Percentiles rank a stretch among this genome's conserved stretches.
These are phyloP conservation scores for Aurelia sp. DNA, from an alignment of 30 jellyfish, hydroid and myxozoan species.

Conservation along the genomic window DNA sequence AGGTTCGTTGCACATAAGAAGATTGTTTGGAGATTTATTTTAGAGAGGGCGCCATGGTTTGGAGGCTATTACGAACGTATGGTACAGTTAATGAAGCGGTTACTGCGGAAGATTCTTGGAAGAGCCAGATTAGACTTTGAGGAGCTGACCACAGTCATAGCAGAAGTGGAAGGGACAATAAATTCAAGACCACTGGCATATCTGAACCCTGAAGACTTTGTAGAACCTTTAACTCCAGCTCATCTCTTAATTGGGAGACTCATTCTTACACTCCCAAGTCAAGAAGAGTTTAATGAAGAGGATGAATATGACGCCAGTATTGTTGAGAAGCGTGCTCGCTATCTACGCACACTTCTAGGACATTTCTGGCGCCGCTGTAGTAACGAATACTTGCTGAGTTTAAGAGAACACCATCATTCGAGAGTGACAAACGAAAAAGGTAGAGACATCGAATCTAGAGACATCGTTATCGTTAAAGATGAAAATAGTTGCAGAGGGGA, in stretches of 20 bases:
- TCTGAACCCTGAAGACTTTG: slow-evolving; percentile 7
- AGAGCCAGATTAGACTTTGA: neutral
- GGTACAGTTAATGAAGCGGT: too few species aligned
- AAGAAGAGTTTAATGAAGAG: neutral
- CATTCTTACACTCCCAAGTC: slow-evolving; percentile 4
- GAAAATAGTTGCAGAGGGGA: slow-evolving; percentile 3
- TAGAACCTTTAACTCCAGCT: slow-evolving; percentile 34
- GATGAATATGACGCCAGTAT: neutral
- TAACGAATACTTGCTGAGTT: slow-evolving; percentile 34
- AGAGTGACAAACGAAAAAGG: too few species aligned
- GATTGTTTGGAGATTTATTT: too few species aligned
- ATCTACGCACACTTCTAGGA: slow-evolving; percentile 1
- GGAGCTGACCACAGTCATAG: too few species aligned
- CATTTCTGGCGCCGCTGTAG: slow-evolving; percentile 11
- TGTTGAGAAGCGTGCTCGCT: slow-evolving; percentile 5
- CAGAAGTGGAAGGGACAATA: slow-evolving; percentile 30
- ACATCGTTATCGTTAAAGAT: slow-evolving; percentile 40
- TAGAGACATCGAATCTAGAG: slow-evolving; percentile 5
- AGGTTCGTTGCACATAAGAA: too few species aligned
- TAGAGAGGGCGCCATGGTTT: slow-evolving; percentile 48
- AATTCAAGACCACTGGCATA: slow-evolving; percentile 29
- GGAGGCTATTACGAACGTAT: slow-evolving; percentile 38
- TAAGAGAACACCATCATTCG: too few species aligned
- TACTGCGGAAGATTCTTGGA: too few species aligned
- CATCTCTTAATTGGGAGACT: slow-evolving; percentile 6